Percentiles rank a stretch among this genome's conserved stretches.
Evolutionary conservation across 2,888 invertebrate species (phyloP).

Genomic region (Thyatira batis): DNA sequence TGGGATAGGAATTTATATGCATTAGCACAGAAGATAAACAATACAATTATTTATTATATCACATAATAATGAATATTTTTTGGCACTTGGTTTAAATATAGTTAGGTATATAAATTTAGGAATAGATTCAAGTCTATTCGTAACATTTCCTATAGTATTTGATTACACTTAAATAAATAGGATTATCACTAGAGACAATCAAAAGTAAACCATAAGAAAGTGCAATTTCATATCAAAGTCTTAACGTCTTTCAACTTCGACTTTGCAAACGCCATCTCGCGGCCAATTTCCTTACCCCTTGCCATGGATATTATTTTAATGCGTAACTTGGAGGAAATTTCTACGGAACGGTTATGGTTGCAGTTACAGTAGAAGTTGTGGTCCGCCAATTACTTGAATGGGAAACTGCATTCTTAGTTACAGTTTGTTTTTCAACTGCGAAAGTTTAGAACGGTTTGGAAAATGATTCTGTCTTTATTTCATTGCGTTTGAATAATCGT

Average conservation of each 20-base stretch:
- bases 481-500: not conserved
- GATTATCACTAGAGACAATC: not conserved
- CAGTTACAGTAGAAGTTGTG: constrained; percentile 62
- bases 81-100: too few relatives aligned
- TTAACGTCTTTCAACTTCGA: constrained; percentile 65
- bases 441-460: not conserved
- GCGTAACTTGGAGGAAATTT: constrained; percentile 58
- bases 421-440: constrained; percentile 42
- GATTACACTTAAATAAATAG: not conserved
- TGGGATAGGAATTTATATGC: too few relatives aligned
- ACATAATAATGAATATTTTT: not conserved
- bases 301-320: constrained; percentile 63
- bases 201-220: constrained; percentile 22
- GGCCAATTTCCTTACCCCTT: constrained; percentile 64
- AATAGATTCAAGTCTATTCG: too few relatives aligned
- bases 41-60: too few relatives aligned
- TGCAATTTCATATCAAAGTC: constrained; percentile 52
- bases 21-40: too few relatives aligned
- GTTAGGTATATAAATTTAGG: too few relatives aligned
- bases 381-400: constrained; percentile 63
- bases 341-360: constrained; percentile 58
- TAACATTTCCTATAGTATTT: not conserved
- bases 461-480: constrained; percentile 1
- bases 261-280: constrained; percentile 55
- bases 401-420: constrained; percentile 45